Evolutionary conservation across 1,140 invertebrate species (phyloP), one percentile per base, ranked within the genome.

Genomic region (Cephus cinctus): DNA sequence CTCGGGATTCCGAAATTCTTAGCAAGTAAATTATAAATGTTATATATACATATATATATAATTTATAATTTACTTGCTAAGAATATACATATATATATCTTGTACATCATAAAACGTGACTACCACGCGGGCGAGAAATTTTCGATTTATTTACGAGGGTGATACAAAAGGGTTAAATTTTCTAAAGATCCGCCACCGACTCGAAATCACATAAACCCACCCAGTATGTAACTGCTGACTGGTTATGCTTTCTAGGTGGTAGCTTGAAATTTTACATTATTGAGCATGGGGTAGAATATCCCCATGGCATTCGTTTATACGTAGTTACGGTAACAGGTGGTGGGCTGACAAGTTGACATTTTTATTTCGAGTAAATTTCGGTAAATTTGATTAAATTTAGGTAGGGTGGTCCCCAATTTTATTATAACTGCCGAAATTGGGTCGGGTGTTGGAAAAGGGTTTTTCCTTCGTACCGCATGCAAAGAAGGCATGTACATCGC

Each of bases 361-460:
- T 36, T 36, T 36, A 36, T 36, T 12, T 18, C 34, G 34, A 36
- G 34, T 36, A 36, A 36, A 36, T 36, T 36, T 9, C 14, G 14
- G 14, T 12, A 36, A 36, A 36, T 36, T 36, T 36, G 34, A 36
- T 15, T 36, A 36, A 36, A 36, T 36, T 12, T 36, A 15, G n/a
- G n/a, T n/a, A n/a, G n/a, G n/a, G n/a, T 8, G 19, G 34, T 9
- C 34, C 14, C 14, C 34, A 15, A 36, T 15, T 36, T 36, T 14
- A 12, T 8, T 18, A 18, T 6, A 15, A 14, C 34, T 30, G 14
- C 5, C 9, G 34, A 12, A n/a, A 0, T 5, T 12, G 34, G 14
- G 34, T 36, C 34, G 19, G 34, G 19, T 36, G 34, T 18, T 36
- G 34, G 34, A 36, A 36, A 36, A 36, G 34, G 34, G 34, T 36